Conservation (phyloP, 2,888 invertebrate species). For the Epicampocera succincta region DNA sequence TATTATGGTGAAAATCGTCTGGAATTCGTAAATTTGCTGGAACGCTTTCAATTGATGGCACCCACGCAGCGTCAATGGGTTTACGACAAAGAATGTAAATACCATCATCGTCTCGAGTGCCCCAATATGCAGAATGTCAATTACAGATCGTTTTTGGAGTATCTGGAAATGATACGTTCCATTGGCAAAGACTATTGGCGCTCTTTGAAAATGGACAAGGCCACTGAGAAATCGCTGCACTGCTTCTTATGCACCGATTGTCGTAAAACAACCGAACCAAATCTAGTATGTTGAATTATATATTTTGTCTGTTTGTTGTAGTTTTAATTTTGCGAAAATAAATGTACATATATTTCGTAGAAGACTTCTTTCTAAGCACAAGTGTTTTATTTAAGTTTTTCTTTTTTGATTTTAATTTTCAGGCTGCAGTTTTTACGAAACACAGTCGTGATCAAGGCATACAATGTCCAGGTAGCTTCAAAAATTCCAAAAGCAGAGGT, state of each 20-base stretch:
- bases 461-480: slow-evolving; percentile 61
- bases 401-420: slow-evolving; percentile 61
- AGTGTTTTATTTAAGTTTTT: slow-evolving; percentile 34
- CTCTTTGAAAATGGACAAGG: slow-evolving; percentile 69
- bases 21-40: slow-evolving; percentile 88
- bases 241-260: slow-evolving; percentile 66
- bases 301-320: slow-evolving; percentile 12
- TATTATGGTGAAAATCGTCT: slow-evolving; percentile 87
- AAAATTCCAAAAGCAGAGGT: slow-evolving; percentile 36
- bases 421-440: slow-evolving; percentile 61
- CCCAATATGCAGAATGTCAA: slow-evolving; percentile 75
- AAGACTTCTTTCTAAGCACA: background rate
- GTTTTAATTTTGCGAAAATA: slow-evolving; percentile 33
- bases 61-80: slow-evolving; percentile 90
- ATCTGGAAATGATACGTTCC: slow-evolving; percentile 76
- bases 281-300: slow-evolving; percentile 70
- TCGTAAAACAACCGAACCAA: slow-evolving; percentile 68
- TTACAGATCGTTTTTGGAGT: slow-evolving; percentile 76
- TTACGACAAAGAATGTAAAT: slow-evolving; percentile 82
- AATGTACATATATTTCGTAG: slow-evolving; percentile 2
- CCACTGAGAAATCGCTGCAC: slow-evolving; percentile 64
- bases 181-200: slow-evolving; percentile 78
- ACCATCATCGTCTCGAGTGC: slow-evolving; percentile 77
- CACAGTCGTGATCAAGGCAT: slow-evolving; percentile 66
- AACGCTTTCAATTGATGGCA: slow-evolving; percentile 86